Evolutionary conservation across 1,140 invertebrate species (phyloP), one percentile per base, ranked within the genome.

Genomic region (Pentalonia nigronervosa): DNA sequence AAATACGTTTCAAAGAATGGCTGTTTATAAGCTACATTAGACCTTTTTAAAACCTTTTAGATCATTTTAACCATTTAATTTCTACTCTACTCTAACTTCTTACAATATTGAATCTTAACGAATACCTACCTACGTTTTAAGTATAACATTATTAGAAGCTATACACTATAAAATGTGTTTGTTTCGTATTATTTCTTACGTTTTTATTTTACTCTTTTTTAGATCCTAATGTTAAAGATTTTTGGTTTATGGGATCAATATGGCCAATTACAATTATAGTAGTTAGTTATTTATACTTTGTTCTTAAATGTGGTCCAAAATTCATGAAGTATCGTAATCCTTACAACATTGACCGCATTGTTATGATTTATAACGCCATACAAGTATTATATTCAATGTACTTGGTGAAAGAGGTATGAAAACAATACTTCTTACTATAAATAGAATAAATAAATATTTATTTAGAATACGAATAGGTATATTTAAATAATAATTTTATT

Each of bases 231-330:
- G 96, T 96, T n/a, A 95, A 96, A 94, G 95, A 96, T 94, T 97
- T 96, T 96, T 96, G 96, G 81, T 94, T 97, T 1, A 96, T 97
- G 94, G 94, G 95, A 20, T 96, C 96, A 1, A 96, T 96, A 34
- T 96, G 96, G 94, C 96, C 96, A 11, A 95, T 95, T 0, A 7
- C 97, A 7, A 94, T 94, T 1, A 95, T 98, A 20, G 95, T 98
- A 91, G 94, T 95, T 20, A 95, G 96, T 20, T 98, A 98, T 94
- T 95, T 98, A 53, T 95, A 96, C 83, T 96, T 97, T 93, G 96
- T 98, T 8, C 95, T 97, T 30, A 97, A 96, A 90, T 97, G 97
- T 96, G 98, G 98, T 0, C 98, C 98, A 11, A 96, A 95, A 93
- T 95, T 95, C 30, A 96, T 96, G 96, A 95, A 95, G 93, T 94